Conservation (phyloP, 2,113 vertebrate species). For the Dolichotis patagonum region DNA sequence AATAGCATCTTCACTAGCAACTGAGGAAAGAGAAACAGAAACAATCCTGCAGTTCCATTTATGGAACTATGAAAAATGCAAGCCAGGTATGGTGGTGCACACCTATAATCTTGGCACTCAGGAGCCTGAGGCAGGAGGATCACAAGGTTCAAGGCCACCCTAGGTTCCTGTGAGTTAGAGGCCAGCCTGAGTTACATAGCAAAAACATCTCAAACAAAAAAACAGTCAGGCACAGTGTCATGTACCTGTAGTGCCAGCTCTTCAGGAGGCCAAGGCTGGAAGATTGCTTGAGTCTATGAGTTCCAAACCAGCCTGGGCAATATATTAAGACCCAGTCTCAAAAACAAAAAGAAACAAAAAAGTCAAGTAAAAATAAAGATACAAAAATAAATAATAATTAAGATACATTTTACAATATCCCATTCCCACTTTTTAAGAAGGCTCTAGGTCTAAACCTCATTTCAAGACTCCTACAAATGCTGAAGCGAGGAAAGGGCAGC, state of each 20-base stretch:
- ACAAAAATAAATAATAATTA: not conserved
- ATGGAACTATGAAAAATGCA: not conserved
- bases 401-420: not conserved
- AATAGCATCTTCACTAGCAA: not conserved
- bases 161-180: not conserved
- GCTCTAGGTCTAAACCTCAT: not conserved
- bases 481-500: not conserved
- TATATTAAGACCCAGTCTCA: not conserved
- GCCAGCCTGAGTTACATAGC: not conserved
- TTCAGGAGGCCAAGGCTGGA: not conserved
- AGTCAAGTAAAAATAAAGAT: not conserved
- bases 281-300: not conserved
- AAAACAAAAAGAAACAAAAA: not conserved
- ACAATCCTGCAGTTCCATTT: not conserved
- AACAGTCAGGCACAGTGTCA: too few species aligned
- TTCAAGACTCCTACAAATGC: not conserved
- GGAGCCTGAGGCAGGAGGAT: not conserved
- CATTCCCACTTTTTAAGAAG: not conserved
- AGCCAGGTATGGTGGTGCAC: not conserved
- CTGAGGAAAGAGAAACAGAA: not conserved
- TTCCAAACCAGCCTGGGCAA: not conserved
- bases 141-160: not conserved
- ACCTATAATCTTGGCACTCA: not conserved
- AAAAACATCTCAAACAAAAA: not conserved
- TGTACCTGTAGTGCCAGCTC: not conserved